A percentile compares a stretch with the other conserved stretches of the same genome.
Conservation (phyloP, 2,888 invertebrate species). For the Drosophila dives region DNA sequence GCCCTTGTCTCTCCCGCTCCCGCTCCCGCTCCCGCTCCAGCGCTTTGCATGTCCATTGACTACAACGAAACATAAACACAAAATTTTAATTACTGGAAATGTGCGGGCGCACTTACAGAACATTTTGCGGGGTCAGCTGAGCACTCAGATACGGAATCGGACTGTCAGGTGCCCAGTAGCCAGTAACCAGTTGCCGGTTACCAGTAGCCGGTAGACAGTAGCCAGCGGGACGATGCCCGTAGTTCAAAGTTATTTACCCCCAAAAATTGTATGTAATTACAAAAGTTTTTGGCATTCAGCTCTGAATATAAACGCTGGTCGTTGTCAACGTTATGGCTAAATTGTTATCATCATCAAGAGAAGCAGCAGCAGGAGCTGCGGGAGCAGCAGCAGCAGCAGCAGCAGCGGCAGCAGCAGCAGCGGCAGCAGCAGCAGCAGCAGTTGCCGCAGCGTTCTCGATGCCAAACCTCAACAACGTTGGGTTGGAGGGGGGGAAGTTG, state of each 20-base stretch:
- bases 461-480: slow-evolving; percentile 53
- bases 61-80: slow-evolving; percentile 72
- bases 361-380: slow-evolving; percentile 13
- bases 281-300: slow-evolving; percentile 78
- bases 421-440: slow-evolving; percentile 27
- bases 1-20: neutral
- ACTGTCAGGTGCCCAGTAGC: neutral
- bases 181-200: neutral
- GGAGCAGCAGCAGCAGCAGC: slow-evolving; percentile 50
- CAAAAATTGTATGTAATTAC: slow-evolving; percentile 80
- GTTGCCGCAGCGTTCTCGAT: slow-evolving; percentile 2
- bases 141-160: slow-evolving; percentile 27
- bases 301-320: slow-evolving; percentile 70
- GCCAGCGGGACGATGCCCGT: slow-evolving; percentile 34
- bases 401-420: slow-evolving; percentile 61
- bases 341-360: slow-evolving; percentile 76
- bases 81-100: slow-evolving; percentile 78
- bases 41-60: slow-evolving; percentile 50
- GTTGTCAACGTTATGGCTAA: slow-evolving; percentile 78
- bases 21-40: neutral
- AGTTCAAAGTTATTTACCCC: slow-evolving; percentile 78
- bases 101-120: slow-evolving; percentile 76
- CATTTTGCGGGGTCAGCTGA: slow-evolving; percentile 71
- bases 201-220: slow-evolving; percentile 29
- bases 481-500: neutral